Conservation (phyloP, 2,113 vertebrate species). For the Myrmecobius fasciatus region DNA sequence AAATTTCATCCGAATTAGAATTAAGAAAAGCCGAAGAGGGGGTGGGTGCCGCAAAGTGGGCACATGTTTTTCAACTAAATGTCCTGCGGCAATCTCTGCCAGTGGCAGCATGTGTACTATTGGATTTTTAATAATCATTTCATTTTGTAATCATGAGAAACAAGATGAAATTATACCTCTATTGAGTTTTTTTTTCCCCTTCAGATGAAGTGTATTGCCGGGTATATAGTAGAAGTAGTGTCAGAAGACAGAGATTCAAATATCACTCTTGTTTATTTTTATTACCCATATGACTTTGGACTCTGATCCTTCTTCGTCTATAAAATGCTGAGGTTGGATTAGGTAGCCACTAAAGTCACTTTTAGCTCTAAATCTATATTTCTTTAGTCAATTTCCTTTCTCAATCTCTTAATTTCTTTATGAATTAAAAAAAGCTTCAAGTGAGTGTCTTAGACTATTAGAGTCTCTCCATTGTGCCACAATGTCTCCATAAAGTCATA, state of each 20-base stretch:
- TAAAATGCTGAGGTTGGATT: neutral
- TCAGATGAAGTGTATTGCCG: constrained; percentile 25
- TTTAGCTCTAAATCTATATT: neutral
- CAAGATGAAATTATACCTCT: constrained; percentile 76
- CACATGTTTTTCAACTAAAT: constrained; percentile 47
- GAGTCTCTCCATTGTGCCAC: neutral
- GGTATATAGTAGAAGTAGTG: constrained; percentile 40
- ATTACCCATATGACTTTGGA: neutral
- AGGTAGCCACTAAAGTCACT: neutral
- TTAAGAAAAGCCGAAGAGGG: constrained; percentile 77
- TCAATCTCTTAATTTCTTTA: neutral
- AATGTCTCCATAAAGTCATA: neutral
- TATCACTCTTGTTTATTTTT: neutral
- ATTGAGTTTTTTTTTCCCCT: constrained; percentile 50
- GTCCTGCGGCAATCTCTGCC: constrained; percentile 71
- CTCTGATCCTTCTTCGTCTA: neutral
- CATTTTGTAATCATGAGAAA: constrained; percentile 80
- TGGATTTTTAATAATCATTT: constrained; percentile 82
- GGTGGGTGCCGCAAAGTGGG: constrained; percentile 64
- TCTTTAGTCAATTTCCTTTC: neutral
- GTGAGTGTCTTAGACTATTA: neutral
- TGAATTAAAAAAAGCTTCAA: neutral
- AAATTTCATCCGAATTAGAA: constrained; percentile 84
- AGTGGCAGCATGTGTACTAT: constrained; percentile 80
- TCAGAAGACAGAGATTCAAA: neutral